Evolutionary conservation across 2,797 vertebrate species (phyloP).

Genomic region (Hydrolagus colliei): DNA sequence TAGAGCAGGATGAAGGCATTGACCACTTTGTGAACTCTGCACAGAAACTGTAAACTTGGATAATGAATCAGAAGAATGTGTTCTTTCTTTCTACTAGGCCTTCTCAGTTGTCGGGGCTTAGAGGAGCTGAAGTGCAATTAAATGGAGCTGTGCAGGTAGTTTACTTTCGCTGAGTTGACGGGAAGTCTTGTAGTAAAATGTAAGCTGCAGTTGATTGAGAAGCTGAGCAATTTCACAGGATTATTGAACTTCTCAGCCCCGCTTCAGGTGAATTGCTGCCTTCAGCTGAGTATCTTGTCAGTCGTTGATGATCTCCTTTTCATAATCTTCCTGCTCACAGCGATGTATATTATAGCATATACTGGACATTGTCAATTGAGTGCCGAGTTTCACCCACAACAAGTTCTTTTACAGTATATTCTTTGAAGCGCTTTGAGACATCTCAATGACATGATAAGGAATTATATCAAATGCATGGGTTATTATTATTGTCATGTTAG

Average conservation of each 20-base stretch:
- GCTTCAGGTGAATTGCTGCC: neutral
- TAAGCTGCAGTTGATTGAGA: neutral
- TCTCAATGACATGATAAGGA: no score
- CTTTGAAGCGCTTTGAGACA: no score
- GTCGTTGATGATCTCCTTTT: neutral
- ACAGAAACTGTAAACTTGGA: neutral
- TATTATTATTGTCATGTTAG: no score
- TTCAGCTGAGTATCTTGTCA: neutral
- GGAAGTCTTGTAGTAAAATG: neutral
- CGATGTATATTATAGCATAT: no score
- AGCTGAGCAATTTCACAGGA: slow-evolving; percentile 11
- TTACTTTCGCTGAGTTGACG: neutral
- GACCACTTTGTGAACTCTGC: neutral
- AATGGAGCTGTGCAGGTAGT: neutral
- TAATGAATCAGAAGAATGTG: neutral
- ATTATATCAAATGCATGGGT: no score
- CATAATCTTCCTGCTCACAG: slow-evolving; percentile 7
- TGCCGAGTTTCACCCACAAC: no score
- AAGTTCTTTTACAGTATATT: no score
- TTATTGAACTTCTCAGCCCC: neutral
- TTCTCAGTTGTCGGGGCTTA: neutral
- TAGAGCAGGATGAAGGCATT: neutral
- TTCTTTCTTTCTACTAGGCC: neutral
- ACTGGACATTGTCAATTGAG: no score
- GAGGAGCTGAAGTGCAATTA: neutral